Percentiles rank a stretch among this genome's conserved stretches.
Evolutionary conservation across 2,888 invertebrate genomes (phyloP).

Genomic region (Polia nebulosa): DNA sequence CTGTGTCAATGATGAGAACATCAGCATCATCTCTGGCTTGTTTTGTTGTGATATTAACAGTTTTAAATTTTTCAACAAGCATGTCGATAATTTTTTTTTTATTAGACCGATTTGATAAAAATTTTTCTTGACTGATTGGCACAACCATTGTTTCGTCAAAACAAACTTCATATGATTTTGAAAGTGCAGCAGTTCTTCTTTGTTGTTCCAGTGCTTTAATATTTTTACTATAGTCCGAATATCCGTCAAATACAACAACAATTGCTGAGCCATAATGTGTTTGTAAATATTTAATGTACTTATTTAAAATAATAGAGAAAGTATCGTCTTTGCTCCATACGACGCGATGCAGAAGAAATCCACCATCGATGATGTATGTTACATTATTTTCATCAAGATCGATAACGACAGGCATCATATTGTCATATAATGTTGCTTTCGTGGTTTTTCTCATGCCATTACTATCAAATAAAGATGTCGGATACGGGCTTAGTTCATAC

Average conservation of each 20-base stretch:
- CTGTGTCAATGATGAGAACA: no score
- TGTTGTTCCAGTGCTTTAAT: slow-evolving; percentile 75
- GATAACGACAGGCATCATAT: not conserved
- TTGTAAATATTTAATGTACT: slow-evolving; percentile 8
- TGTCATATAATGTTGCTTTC: slow-evolving; percentile 7
- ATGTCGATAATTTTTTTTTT: slow-evolving; percentile 67
- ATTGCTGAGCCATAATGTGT: slow-evolving; percentile 7
- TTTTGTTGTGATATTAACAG: slow-evolving; percentile 73
- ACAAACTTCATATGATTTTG: slow-evolving; percentile 74
- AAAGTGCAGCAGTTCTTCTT: slow-evolving; percentile 77
- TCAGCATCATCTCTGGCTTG: no score
- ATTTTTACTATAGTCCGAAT: slow-evolving; percentile 72
- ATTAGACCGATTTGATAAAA: slow-evolving; percentile 60
- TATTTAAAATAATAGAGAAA: slow-evolving; percentile 4
- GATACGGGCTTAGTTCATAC: slow-evolving; percentile 12
- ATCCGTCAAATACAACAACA: slow-evolving; percentile 69
- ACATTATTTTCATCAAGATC: slow-evolving; percentile 3
- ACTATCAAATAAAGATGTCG: slow-evolving; percentile 8
- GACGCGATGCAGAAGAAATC: slow-evolving; percentile 13
- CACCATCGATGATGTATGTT: slow-evolving; percentile 18
- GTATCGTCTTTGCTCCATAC: slow-evolving; percentile 8
- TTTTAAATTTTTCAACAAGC: slow-evolving; percentile 72
- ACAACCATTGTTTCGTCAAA: slow-evolving; percentile 71
- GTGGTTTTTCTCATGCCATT: slow-evolving; percentile 9
- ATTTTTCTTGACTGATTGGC: slow-evolving; percentile 55